These are phyloP conservation scores for Corythornis vintsioides DNA, from an alignment of 2,113 vertebrate genomes.

Conservation along the genomic window DNA sequence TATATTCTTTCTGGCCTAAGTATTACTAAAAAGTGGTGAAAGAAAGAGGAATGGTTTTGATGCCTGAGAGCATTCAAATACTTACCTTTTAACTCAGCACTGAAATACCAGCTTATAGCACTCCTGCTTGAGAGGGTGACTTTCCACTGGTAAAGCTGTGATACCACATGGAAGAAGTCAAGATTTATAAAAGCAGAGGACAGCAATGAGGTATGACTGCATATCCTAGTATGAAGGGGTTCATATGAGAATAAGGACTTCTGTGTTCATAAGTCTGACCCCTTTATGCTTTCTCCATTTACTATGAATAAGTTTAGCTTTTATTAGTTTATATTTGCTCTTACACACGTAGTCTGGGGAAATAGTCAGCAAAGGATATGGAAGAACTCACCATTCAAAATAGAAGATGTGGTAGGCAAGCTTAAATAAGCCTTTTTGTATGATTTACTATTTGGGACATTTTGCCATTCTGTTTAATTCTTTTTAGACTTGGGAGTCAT, in stretches of 20 bases:
- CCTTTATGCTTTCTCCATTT: background rate
- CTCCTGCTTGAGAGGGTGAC: background rate
- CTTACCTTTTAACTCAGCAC: background rate
- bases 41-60: background rate
- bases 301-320: background rate
- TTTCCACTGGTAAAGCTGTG: background rate
- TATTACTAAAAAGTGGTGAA: background rate
- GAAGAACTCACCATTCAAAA: background rate
- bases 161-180: background rate
- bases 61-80: background rate
- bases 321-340: background rate
- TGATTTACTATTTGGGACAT: background rate
- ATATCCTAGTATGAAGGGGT: background rate
- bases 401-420: accelerated
- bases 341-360: background rate
- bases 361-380: background rate
- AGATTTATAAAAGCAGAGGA: background rate
- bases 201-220: background rate
- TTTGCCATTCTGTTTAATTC: background rate
- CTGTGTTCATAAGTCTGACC: background rate
- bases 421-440: background rate
- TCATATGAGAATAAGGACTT: background rate
- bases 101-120: background rate
- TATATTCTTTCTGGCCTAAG: background rate
- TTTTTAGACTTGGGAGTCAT: background rate